A percentile compares a stretch with the other conserved stretches of the same genome.
Evolutionary conservation across 2,113 vertebrate species (phyloP).

Genomic region (Indicator maculatus): DNA sequence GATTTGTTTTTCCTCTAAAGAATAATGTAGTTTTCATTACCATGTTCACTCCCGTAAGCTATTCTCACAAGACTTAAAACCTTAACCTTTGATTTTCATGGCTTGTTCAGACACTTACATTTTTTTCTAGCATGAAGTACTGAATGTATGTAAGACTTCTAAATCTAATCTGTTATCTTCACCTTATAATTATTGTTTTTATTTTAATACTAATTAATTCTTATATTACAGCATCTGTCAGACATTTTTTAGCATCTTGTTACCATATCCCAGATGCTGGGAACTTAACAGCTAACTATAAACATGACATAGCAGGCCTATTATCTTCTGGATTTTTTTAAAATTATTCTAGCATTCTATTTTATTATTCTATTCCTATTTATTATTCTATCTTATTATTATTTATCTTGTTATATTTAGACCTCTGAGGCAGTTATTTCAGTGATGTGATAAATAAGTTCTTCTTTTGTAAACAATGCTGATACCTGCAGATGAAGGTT

Average conservation of each 20-base stretch:
- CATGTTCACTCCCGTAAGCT: background rate
- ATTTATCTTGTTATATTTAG: background rate
- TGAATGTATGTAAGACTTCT: background rate
- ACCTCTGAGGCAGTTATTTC: background rate
- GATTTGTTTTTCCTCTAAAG: background rate
- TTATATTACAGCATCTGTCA: background rate
- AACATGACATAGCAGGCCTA: background rate
- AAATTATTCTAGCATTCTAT: no score
- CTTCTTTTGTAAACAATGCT: background rate
- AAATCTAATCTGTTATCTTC: background rate
- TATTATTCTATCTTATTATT: no score
- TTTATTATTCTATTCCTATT: no score
- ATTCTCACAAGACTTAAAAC: background rate
- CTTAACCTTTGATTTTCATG: background rate
- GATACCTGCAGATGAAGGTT: background rate
- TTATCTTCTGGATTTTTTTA: background rate
- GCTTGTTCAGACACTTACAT: background rate
- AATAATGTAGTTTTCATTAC: background rate
- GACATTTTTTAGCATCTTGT: background rate
- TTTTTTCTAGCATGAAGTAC: background rate
- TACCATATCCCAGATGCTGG: background rate
- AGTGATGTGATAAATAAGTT: background rate
- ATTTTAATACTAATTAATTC: background rate
- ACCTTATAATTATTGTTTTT: background rate
- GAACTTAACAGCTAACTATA: background rate